phyloP scores from a whole-genome alignment of 2,888 invertebrate genomes.

The Drosophila acutilabella region DNA sequence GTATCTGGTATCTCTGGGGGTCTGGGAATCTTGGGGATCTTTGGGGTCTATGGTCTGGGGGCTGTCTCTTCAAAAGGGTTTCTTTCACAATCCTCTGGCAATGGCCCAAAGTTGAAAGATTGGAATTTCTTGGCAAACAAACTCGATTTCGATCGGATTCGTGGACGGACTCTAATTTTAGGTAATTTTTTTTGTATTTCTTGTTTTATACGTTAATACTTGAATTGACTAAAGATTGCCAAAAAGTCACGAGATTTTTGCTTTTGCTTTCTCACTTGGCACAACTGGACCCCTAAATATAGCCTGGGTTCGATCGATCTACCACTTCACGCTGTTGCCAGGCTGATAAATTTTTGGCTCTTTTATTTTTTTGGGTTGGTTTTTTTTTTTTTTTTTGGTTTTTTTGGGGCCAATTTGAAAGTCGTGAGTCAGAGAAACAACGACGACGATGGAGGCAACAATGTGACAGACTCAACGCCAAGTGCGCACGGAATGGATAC shows the following conservation, averaged over 20 bases:
- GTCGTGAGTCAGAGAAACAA: slow-evolving; percentile 63
- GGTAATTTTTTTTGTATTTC: neutral
- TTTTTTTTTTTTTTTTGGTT: neutral
- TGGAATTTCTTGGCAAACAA: slow-evolving; percentile 51
- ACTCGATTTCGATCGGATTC: slow-evolving; percentile 18
- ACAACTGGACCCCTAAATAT: slow-evolving; percentile 39
- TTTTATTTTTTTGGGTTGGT: slow-evolving; percentile 44
- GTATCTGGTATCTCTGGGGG: too few relatives aligned
- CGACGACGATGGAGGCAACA: neutral
- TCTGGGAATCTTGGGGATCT: neutral
- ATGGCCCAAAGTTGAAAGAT: slow-evolving; percentile 10
- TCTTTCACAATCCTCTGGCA: slow-evolving; percentile 33
- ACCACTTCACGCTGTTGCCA: slow-evolving; percentile 62
- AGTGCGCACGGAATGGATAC: slow-evolving; percentile 20
- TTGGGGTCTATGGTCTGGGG: slow-evolving; percentile 4
- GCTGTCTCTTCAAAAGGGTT: slow-evolving; percentile 26
- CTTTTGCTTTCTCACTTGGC: slow-evolving; percentile 48
- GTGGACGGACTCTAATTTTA: slow-evolving; percentile 55
- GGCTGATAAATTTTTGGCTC: slow-evolving; percentile 43
- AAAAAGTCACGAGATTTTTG: slow-evolving; percentile 22
- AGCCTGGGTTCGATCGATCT: slow-evolving; percentile 35
- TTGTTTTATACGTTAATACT: slow-evolving; percentile 24
- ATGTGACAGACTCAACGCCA: slow-evolving; percentile 7
- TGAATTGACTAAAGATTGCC: slow-evolving; percentile 26
- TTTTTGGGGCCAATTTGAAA: slow-evolving; percentile 70